Evolutionary conservation across 1,140 invertebrate species (phyloP), one percentile per base, ranked within the genome.

Genomic region (Calephelis virginiensis): DNA sequence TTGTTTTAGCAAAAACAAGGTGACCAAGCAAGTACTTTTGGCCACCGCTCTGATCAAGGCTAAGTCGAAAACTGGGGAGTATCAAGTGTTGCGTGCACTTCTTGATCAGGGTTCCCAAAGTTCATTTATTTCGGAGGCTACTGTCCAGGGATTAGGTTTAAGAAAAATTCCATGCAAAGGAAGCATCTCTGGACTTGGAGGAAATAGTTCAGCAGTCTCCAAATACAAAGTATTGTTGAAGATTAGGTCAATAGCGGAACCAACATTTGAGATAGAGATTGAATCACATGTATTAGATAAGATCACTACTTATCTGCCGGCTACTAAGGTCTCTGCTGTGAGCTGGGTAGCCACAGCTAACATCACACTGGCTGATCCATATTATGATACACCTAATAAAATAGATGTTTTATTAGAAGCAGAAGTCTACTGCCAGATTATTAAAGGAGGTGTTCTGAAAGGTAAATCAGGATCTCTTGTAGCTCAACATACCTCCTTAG

Each of bases 381-480:
- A 37, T 2, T 56, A 56, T 12, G 53, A 37, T 7, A 56, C 53
- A 56, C 53, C 53, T 56, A 59, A 59, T n/a, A 59, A 59, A 59
- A 59, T 59, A 59, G 56, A 59, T 38, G 4, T n/a, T 59, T 59
- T 40, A 38, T 38, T 59, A 38, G 56, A 12, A 59, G 37, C 56
- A 37, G 56, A 59, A 38, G 56, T 59, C 12, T 59, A 59, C 12
- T n/a, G n/a, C n/a, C n/a, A n/a, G n/a, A n/a, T 38, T 37, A 37
- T 59, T 12, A 11, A 12, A 38, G 12, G 37, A 11, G 56, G 56
- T 38, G 12, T 59, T 37, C 17, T 37, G 28, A 59, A 59, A 38
- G 17, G 56, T 38, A 7, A 12, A 37, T 37, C 28, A 12, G 56
- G 11, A 38, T 37, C 37, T 59, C 37, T 28, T 37, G 11, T 59